These are phyloP conservation scores for Engystomops pustulosus DNA, from an alignment of 2,113 vertebrate species.

Conservation along the genomic window DNA sequence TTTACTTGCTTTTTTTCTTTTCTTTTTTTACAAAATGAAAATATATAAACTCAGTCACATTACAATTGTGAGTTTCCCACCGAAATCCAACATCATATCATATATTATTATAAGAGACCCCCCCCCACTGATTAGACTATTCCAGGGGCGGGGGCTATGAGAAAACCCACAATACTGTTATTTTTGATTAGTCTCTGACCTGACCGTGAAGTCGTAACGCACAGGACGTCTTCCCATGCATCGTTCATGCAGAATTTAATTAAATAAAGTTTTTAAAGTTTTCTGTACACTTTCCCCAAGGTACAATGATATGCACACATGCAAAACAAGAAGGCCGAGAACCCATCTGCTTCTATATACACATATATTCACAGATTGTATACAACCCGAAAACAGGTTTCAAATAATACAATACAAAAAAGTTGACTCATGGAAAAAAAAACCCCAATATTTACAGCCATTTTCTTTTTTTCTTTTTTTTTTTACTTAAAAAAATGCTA, in stretches of 20 bases:
- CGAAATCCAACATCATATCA: constrained; percentile 1
- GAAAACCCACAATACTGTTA: constrained; percentile 72
- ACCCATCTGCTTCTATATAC: constrained; percentile 75
- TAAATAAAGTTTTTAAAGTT: constrained; percentile 80
- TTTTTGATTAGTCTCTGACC: constrained; percentile 74
- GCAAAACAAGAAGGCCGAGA: constrained; percentile 75
- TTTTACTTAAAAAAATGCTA: constrained; percentile 76
- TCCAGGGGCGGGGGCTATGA: constrained; percentile 76
- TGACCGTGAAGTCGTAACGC: constrained; percentile 77
- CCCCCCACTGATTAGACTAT: constrained; percentile 62
- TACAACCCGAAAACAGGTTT: constrained; percentile 76
- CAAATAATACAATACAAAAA: constrained; percentile 84
- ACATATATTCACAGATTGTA: constrained; percentile 84
- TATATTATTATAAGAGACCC: neutral
- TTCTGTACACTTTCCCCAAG: constrained; percentile 81
- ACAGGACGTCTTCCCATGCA: constrained; percentile 81
- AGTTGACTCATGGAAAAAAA: constrained; percentile 81
- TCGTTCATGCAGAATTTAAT: constrained; percentile 82
- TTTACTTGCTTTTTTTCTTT: constrained; percentile 63
- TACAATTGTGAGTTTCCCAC: constrained; percentile 62
- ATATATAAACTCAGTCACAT: constrained; percentile 68
- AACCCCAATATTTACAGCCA: constrained; percentile 84
- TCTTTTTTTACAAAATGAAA: constrained; percentile 63
- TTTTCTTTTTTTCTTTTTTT: constrained; percentile 51
- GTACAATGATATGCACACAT: constrained; percentile 81